Evolutionary conservation across 2,888 invertebrate genomes (phyloP).

Genomic region (Drosophila suboccidentalis): DNA sequence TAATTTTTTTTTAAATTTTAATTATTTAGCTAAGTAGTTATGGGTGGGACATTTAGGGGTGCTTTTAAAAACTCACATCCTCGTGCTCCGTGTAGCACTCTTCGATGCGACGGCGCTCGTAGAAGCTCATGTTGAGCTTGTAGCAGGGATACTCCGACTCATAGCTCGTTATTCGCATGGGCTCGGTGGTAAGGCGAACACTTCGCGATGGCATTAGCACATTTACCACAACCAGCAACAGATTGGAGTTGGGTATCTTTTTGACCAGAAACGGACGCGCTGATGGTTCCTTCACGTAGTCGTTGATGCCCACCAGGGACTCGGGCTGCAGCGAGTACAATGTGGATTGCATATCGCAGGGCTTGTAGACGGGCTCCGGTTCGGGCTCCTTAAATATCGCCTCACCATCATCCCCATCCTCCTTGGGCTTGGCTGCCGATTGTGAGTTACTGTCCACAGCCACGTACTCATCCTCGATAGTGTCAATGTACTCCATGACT

Average conservation of each 20-base stretch:
- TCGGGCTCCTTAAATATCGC: conserved; percentile 85
- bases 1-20: neutral
- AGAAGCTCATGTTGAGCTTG: conserved; percentile 90
- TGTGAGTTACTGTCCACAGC: conserved; percentile 74
- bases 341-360: conserved; percentile 91
- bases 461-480: conserved; percentile 85
- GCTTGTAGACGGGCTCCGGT: conserved; percentile 83
- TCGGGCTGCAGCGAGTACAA: conserved; percentile 90
- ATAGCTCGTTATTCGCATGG: conserved; percentile 86
- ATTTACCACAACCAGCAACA: conserved; percentile 91
- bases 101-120: conserved; percentile 89
- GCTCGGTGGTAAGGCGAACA: conserved; percentile 86
- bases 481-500: conserved; percentile 86
- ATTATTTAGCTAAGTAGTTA: neutral
- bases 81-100: conserved; percentile 93
- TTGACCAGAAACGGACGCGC: conserved; percentile 90
- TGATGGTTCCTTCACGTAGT: conserved; percentile 85
- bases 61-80: conserved; percentile 86
- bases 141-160: conserved; percentile 90
- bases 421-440: conserved; percentile 75
- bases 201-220: conserved; percentile 86
- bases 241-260: conserved; percentile 91
- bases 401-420: conserved; percentile 81
- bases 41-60: neutral
- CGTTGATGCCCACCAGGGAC: conserved; percentile 85